Evolutionary conservation across 2,797 vertebrate species (phyloP).

Genomic region (Falco naumanni): DNA sequence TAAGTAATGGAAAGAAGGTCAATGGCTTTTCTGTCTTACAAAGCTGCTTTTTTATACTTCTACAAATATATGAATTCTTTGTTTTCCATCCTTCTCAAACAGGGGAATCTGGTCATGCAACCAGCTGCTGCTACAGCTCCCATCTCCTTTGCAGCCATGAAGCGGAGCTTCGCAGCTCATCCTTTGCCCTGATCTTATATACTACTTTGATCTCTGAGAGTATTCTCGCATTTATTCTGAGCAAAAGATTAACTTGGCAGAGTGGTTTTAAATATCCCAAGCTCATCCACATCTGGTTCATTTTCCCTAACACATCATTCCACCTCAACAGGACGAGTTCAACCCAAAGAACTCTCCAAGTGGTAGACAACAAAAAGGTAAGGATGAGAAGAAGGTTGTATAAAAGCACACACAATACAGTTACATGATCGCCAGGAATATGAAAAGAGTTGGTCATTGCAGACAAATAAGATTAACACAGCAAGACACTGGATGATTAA

Average conservation of each 20-base stretch:
- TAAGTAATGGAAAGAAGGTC: not conserved
- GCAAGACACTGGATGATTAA: conserved; percentile 23
- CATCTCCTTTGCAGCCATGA: not conserved
- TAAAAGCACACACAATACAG: not conserved
- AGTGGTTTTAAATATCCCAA: not conserved
- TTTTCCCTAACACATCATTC: not conserved
- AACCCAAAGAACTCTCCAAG: not conserved
- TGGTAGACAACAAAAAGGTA: not conserved
- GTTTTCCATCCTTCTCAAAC: not conserved
- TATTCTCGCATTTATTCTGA: not conserved
- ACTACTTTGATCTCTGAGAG: not conserved
- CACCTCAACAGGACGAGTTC: not conserved
- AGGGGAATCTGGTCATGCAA: not conserved
- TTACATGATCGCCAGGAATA: not conserved
- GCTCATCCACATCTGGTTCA: not conserved
- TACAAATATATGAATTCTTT: not conserved
- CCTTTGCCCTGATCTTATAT: not conserved
- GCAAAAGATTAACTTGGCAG: not conserved
- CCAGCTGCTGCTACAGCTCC: not conserved
- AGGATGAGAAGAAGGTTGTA: not conserved
- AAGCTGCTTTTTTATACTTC: not conserved
- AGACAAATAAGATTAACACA: conserved; percentile 42
- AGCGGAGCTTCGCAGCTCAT: not conserved
- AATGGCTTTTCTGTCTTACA: not conserved
- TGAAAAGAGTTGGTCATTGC: not conserved